Percentiles rank a stretch among this genome's conserved stretches.
Evolutionary conservation across 2,797 vertebrate genomes (phyloP).

Genomic region (Parambassis ranga): DNA sequence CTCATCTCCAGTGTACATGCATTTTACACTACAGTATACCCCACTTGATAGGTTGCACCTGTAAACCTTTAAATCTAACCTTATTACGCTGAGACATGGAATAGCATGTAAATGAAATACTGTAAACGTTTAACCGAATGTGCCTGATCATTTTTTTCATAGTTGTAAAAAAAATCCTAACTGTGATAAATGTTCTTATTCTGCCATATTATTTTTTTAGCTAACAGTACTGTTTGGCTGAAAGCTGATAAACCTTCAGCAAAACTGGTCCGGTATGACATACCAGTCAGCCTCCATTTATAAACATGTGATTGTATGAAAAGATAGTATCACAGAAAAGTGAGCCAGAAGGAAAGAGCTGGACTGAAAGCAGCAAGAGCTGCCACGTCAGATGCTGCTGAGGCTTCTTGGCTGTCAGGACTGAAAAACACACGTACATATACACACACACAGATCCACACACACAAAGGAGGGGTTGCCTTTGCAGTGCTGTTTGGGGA

Average conservation of each 20-base stretch:
- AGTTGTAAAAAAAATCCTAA: not conserved
- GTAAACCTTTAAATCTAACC: not conserved
- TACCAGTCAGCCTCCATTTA: constrained; percentile 62
- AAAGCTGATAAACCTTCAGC: constrained; percentile 36
- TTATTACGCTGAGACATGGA: constrained; percentile 1
- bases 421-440: constrained; percentile 44
- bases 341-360: constrained; percentile 71
- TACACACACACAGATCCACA: constrained; percentile 19
- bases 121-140: constrained; percentile 28
- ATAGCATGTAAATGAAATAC: constrained; percentile 14
- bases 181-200: constrained; percentile 2
- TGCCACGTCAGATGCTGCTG: constrained; percentile 79
- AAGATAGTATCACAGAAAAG: constrained; percentile 72
- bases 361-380: constrained; percentile 69
- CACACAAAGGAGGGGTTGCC: constrained; percentile 43
- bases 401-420: constrained; percentile 75
- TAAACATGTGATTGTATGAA: constrained; percentile 70
- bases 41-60: constrained; percentile 22
- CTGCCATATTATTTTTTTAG: constrained; percentile 27
- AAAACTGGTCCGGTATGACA: constrained; percentile 46
- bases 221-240: constrained; percentile 5
- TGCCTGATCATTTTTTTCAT: not conserved
- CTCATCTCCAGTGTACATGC: not conserved
- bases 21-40: constrained; percentile 3
- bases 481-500: constrained; percentile 52